phyloP scores from a whole-genome alignment of 2,888 invertebrate genomes.

The Choristoneura rosaceana region DNA sequence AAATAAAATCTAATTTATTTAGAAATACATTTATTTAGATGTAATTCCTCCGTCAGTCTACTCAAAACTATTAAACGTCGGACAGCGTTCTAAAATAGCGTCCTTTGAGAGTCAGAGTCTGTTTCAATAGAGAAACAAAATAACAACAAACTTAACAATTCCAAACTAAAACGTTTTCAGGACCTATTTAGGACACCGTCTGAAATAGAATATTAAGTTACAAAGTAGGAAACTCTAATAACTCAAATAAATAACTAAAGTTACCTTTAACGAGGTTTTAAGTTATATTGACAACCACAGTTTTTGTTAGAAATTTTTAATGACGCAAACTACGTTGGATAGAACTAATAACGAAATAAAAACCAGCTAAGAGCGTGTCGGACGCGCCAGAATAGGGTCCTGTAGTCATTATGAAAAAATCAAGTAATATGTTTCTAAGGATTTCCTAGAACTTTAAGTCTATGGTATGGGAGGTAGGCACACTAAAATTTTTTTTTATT shows the following conservation, averaged over 20 bases:
- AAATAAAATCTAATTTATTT: too few relatives aligned
- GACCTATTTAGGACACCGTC: neutral
- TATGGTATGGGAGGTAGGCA: too few relatives aligned
- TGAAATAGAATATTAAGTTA: neutral
- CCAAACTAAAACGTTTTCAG: neutral
- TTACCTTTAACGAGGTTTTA: neutral
- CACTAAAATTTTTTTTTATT: too few relatives aligned
- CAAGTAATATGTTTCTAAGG: too few relatives aligned
- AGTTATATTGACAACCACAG: neutral
- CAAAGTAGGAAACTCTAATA: neutral
- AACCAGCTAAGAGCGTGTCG: too few relatives aligned
- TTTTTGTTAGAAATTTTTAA: slow-evolving; percentile 2
- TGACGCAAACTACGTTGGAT: neutral
- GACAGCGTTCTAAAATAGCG: neutral
- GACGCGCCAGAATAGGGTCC: too few relatives aligned
- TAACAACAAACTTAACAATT: slow-evolving; percentile 2
- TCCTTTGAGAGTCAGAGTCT: neutral
- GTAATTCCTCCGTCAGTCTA: too few relatives aligned
- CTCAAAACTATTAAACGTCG: neutral
- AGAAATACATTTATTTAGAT: too few relatives aligned
- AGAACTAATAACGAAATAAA: neutral
- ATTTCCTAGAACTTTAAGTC: too few relatives aligned
- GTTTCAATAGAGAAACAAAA: neutral
- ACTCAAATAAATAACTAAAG: neutral
- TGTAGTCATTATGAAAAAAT: too few relatives aligned